These are phyloP conservation scores for Alloscopus bannaensis DNA, from an alignment of 2,888 invertebrate genomes.

Conservation along the genomic window DNA sequence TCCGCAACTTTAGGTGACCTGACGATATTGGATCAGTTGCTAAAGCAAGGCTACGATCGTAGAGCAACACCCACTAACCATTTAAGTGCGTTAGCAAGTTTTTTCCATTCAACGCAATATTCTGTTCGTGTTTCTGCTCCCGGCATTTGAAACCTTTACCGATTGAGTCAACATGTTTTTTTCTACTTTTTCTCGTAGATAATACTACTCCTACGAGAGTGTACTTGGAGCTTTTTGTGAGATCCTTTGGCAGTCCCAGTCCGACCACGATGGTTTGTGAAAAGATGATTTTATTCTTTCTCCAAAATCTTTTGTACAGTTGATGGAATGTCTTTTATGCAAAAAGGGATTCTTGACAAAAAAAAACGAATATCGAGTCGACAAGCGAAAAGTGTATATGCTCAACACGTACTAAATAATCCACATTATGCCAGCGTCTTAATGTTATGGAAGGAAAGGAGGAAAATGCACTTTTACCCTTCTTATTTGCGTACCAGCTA, in stretches of 20 bases:
- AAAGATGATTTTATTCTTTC: neutral
- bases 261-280: conserved; percentile 77
- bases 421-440: too few species aligned
- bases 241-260: conserved; percentile 77
- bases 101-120: neutral
- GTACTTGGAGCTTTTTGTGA: conserved; percentile 76
- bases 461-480: too few species aligned
- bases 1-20: conserved; percentile 75
- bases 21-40: conserved; percentile 75
- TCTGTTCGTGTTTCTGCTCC: neutral
- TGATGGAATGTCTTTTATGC: too few species aligned
- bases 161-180: neutral
- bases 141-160: neutral
- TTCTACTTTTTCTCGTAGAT: conserved; percentile 41
- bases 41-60: conserved; percentile 76
- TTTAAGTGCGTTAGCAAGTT: conserved; percentile 74
- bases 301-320: too few species aligned
- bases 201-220: conserved; percentile 75
- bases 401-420: too few species aligned
- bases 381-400: too few species aligned
- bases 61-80: conserved; percentile 76
- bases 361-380: too few species aligned
- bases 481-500: too few species aligned
- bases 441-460: too few species aligned
- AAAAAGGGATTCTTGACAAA: too few species aligned